Evolutionary conservation across 1,140 invertebrate genomes (phyloP).

Genomic region (Temnothorax nylanderi): DNA sequence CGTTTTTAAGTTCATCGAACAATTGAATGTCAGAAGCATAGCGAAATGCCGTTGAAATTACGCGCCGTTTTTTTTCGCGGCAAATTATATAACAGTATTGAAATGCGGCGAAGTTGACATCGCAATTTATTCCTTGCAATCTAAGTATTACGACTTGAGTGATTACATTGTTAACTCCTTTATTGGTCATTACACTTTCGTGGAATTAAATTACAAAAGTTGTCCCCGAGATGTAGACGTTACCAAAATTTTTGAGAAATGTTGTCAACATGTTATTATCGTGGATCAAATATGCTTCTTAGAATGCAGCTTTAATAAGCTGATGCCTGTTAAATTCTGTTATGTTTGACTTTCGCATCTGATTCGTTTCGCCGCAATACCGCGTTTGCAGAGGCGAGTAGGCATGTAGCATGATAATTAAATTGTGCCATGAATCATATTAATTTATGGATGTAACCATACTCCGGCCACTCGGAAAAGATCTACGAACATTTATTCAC

Average conservation of each 20-base stretch:
- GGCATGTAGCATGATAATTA: slow-evolving; percentile 39
- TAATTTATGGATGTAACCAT: slow-evolving; percentile 40
- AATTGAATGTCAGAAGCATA: not conserved
- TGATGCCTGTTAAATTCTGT: slow-evolving; percentile 34
- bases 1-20: not conserved
- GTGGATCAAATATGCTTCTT: not conserved
- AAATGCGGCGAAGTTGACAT: not conserved
- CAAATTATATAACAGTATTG: not conserved
- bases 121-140: slow-evolving; percentile 30
- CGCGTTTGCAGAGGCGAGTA: not conserved
- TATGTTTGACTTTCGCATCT: slow-evolving; percentile 19
- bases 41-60: not conserved
- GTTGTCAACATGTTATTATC: not conserved
- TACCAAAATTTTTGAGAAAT: slow-evolving; percentile 14
- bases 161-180: slow-evolving; percentile 8
- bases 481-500: not conserved
- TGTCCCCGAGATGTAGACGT: not conserved
- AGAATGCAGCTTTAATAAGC: not conserved
- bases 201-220: slow-evolving; percentile 11
- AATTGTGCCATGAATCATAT: slow-evolving; percentile 49
- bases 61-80: not conserved
- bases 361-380: slow-evolving; percentile 24
- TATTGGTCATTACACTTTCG: slow-evolving; percentile 20
- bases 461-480: not conserved
- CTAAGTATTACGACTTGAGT: slow-evolving; percentile 10